phyloP scores from a whole-genome alignment of 2,888 invertebrate genomes.

The Cataglyphis albicans region DNA sequence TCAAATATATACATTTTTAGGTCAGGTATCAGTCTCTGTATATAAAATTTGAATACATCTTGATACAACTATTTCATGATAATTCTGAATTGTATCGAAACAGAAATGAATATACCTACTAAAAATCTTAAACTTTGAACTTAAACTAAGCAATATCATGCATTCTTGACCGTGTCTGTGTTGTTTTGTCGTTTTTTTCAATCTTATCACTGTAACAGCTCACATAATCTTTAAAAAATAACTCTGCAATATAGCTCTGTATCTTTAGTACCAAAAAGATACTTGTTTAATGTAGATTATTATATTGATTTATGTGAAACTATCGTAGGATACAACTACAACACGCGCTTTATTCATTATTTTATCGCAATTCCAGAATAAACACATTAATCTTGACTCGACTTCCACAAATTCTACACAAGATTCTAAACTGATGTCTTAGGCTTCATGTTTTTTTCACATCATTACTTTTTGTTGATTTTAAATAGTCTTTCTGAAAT shows the following conservation, averaged over 20 bases:
- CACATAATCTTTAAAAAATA: conserved; percentile 47
- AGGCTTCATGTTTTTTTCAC: conserved; percentile 28
- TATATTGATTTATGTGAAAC: conserved; percentile 35
- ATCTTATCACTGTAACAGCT: conserved; percentile 26
- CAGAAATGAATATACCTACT: conserved; percentile 21
- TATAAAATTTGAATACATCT: conserved; percentile 79
- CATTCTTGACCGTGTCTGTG: conserved; percentile 40
- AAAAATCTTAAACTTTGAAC: conserved; percentile 44
- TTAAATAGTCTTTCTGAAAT: conserved; percentile 45
- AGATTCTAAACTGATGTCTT: conserved; percentile 39
- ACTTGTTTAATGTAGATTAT: conserved; percentile 26
- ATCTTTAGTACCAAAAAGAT: conserved; percentile 44
- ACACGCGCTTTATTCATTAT: conserved; percentile 49
- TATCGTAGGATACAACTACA: conserved; percentile 36
- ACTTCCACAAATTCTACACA: conserved; percentile 38
- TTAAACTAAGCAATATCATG: conserved; percentile 43
- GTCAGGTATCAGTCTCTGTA: conserved; percentile 82
- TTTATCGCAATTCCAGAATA: conserved; percentile 47
- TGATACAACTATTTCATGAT: conserved; percentile 63
- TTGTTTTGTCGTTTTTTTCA: background rate
- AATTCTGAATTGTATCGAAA: conserved; percentile 49
- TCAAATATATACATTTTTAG: conserved; percentile 80
- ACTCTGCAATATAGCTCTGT: conserved; percentile 21
- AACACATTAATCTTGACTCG: conserved; percentile 48
- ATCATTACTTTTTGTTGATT: conserved; percentile 18